Evolutionary conservation across 2,113 vertebrate genomes (phyloP).

Genomic region (Menura novaehollandiae): DNA sequence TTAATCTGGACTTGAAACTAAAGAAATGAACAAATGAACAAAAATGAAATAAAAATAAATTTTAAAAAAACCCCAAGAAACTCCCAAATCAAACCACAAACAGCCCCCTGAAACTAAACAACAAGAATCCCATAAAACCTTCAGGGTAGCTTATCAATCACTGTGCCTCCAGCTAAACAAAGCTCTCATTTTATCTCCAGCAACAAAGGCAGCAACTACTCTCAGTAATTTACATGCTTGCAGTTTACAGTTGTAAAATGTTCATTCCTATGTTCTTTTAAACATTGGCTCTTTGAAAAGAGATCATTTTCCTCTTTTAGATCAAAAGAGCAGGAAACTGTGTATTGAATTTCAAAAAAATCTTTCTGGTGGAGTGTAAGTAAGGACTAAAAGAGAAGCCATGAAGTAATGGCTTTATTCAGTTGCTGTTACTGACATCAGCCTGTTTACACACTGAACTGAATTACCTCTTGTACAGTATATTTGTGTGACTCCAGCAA

Average conservation of each 20-base stretch:
- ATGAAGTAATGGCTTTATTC: neutral
- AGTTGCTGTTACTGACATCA: neutral
- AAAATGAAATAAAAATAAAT: neutral
- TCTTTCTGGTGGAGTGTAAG: neutral
- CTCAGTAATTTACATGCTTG: neutral
- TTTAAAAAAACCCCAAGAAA: rapidly evolving
- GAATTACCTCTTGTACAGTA: neutral
- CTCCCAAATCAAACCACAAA: neutral
- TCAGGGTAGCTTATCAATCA: neutral
- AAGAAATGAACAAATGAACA: neutral
- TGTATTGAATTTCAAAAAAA: slow-evolving; percentile 16
- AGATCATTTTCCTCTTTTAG: neutral
- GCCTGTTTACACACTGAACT: slow-evolving; percentile 1
- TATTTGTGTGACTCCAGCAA: neutral
- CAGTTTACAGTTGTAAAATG: neutral
- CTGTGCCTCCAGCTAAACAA: neutral
- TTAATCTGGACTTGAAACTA: neutral
- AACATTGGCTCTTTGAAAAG: neutral
- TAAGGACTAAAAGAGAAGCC: neutral
- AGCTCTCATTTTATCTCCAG: neutral
- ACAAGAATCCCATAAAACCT: neutral
- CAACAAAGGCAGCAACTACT: neutral
- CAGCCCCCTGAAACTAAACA: neutral
- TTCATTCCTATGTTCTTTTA: neutral
- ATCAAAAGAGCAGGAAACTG: slow-evolving; percentile 52